phyloP scores from a whole-genome alignment of 2,113 vertebrate genomes.

The Donacobius atricapilla region DNA sequence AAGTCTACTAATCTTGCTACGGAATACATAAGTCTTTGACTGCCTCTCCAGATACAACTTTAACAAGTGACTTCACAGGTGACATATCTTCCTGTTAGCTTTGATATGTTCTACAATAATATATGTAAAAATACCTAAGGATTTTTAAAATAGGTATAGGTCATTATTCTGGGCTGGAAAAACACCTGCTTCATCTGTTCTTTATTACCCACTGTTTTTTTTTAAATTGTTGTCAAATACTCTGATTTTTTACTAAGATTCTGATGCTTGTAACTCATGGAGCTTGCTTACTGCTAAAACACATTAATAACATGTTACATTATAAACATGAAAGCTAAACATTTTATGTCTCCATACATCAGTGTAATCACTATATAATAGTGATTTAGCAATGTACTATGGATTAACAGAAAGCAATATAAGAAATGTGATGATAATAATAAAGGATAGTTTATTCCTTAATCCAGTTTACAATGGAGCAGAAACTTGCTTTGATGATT shows the following conservation, averaged over 20 bases:
- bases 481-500: background rate
- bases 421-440: background rate
- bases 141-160: background rate
- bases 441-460: background rate
- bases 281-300: background rate
- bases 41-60: background rate
- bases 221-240: background rate
- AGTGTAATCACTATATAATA: background rate
- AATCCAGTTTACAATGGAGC: background rate
- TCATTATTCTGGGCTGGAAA: background rate
- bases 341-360: background rate
- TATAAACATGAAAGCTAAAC: background rate
- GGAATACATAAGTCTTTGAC: background rate
- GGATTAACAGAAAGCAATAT: background rate
- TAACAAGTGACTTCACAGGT: background rate
- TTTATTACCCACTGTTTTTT: background rate
- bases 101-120: background rate
- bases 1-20: background rate
- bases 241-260: background rate
- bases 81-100: background rate
- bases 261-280: background rate
- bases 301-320: background rate
- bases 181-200: background rate
- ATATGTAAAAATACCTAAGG: background rate
- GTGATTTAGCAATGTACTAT: background rate